Evolutionary conservation across 2,888 invertebrate species (phyloP), one percentile per base, ranked within the genome.

Genomic region (Hypselothyrea guttata): DNA sequence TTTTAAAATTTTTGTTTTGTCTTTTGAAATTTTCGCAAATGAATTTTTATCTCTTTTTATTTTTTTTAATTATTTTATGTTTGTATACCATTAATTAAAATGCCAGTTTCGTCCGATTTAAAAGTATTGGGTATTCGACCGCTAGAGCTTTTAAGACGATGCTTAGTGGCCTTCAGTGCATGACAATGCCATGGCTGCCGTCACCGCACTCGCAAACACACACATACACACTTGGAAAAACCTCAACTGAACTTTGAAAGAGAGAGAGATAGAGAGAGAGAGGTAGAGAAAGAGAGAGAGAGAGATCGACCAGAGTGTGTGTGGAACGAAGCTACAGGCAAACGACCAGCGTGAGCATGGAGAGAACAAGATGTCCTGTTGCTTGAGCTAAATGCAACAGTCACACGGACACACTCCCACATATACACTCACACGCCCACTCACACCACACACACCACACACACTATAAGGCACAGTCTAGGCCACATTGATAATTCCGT

Each of bases 111-210:
- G 31, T 7, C n/a, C 2, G n/a, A n/a, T n/a, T n/a, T 5, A 18
- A 11, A 12, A 11, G 34, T 51, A 33, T 34, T 53, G 56, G 30
- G 42, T 33, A 30, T 18, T 22, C 28, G 22, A 37, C 31, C 40
- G 38, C 40, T 16, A 28, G 28, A 41, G 56, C 53, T 37, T 44
- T 68, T 60, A 42, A 45, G 54, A 54, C 35, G 37, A 35, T 42
- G 40, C 31, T 38, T 31, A 33, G 54, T 65, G 79, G 52, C 64
- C 64, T 63, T 59, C 52, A 48, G 47, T 45, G 27, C 15, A 51
- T 55, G 62, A 56, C 79, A 77, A 72, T 69, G 60, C 54, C 74
- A 73, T 34, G 74, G 74, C 31, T 55, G 55, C 45, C 40, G 55
- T 46, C 34, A 51, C 30, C 47, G 8, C 12, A 46, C 37, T 11